Base-by-base conservation (phyloP, 1,140 invertebrate genomes). In the Neotoxoptera formosana region DNA sequence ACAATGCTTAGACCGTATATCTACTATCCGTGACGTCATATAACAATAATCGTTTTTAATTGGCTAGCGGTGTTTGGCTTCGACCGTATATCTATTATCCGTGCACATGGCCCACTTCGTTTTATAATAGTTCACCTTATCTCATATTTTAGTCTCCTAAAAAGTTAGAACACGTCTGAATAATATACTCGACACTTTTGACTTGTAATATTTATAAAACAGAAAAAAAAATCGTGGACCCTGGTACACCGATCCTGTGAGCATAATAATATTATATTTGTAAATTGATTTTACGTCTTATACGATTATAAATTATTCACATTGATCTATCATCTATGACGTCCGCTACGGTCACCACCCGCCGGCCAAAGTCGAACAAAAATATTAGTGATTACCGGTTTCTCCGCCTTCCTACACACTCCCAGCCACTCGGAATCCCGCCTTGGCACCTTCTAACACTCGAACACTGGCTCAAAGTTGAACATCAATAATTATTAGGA, bases 11-110 rank as follows among this genome's bases (percentile, higher is more conserved):
- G 48, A 51, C 48, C 48, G 48, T 51, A 51, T 51, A 20, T 51
- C 14, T 51, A 51, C 17, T 51, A 51, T 51, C 48, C 60, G 30
- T 30, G 60, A 81, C 76, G 76, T 81, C 76, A 81, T 34, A 17
- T 81, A 81, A 17, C 34, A n/a, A 81, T 34, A 81, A 81, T 34
- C 76, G 76, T 81, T 81, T 81, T 81, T 81, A n/a, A 81, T 81
- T 81, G 30, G 76, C 17, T 34, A n/a, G 34, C 11, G 30, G 76
- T 81, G 76, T 81, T 81, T 81, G 76, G 76, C 76, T 81, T 81
- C 76, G 30, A 81, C 76, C 76, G 76, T 81, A 81, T 81, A 36
- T 81, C 34, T 81, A 81, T 81, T 76, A 76, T 34, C 34, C 76
- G 30, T 34, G 34, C 41, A n/a, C 41, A 41, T 41, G 41, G 41